Percentiles rank a stretch among this genome's conserved stretches.
Evolutionary conservation across 2,113 vertebrate species (phyloP).

Genomic region (Nycticryphes semicollaris): DNA sequence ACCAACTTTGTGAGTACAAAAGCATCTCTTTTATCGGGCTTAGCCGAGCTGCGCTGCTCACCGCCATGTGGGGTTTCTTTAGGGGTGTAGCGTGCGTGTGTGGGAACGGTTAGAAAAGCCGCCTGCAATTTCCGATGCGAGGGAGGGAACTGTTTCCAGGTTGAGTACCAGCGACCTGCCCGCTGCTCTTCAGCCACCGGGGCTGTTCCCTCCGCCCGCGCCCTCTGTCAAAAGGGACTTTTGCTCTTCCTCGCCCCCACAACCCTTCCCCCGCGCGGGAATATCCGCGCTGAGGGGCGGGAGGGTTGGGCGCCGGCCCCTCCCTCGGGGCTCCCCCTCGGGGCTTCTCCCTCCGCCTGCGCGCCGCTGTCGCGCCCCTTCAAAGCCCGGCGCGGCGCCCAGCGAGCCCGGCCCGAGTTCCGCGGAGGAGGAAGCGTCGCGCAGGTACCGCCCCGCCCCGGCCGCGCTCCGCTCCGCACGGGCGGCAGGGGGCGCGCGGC

Average conservation of each 20-base stretch:
- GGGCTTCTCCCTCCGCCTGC: background rate
- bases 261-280: background rate
- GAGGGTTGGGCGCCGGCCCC: background rate
- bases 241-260: background rate
- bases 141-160: conserved; percentile 27
- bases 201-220: background rate
- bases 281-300: background rate
- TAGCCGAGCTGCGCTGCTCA: background rate
- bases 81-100: background rate
- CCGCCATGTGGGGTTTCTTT: background rate
- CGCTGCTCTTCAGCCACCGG: background rate
- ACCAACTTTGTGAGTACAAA: background rate
- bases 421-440: background rate
- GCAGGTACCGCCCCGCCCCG: background rate
- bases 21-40: background rate
- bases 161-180: background rate
- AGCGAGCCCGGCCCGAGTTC: background rate
- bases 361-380: background rate
- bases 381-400: background rate
- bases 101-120: background rate
- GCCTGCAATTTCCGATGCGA: conserved; percentile 18
- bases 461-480: background rate
- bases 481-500: conserved; percentile 12
- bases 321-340: background rate
- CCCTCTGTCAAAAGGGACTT: background rate